Percentiles rank a stretch among this genome's conserved stretches.
Evolutionary conservation across 2,113 vertebrate genomes (phyloP).

Genomic region (Cebus imitator): DNA sequence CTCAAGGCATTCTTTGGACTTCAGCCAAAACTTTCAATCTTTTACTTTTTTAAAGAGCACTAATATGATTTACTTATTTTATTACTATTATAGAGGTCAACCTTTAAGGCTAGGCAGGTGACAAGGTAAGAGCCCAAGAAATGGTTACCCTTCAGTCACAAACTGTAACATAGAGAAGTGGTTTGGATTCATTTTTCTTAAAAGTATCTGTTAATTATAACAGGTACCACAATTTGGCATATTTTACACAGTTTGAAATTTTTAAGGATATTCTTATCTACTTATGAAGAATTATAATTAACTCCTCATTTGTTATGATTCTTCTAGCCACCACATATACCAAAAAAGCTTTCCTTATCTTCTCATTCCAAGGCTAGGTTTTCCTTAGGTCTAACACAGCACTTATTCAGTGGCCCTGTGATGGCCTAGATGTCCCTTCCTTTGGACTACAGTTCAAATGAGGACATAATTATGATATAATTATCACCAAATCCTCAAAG

Average conservation of each 20-base stretch:
- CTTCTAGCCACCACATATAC: not conserved
- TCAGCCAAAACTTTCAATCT: not conserved
- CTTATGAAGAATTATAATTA: not conserved
- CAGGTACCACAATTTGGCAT: not conserved
- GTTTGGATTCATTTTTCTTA: not conserved
- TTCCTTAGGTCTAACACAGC: not conserved
- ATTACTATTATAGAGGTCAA: not conserved
- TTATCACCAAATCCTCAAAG: not conserved
- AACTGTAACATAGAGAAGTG: not conserved
- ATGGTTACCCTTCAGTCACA: rapidly evolving
- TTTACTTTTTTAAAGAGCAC: not conserved
- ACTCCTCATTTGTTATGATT: not conserved
- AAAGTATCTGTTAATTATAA: not conserved
- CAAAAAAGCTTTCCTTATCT: not conserved
- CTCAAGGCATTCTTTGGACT: not conserved
- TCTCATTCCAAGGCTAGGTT: not conserved
- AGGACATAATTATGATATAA: not conserved
- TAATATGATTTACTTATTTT: not conserved
- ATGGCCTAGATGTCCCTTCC: not conserved
- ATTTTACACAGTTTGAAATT: not conserved
- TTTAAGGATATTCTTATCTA: not conserved
- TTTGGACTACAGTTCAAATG: not conserved
- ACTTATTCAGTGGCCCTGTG: not conserved
- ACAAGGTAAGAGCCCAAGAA: not conserved
- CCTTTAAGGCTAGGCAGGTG: rapidly evolving